Conservation (phyloP, 2,113 vertebrate species). For the Gambusia affinis region DNA sequence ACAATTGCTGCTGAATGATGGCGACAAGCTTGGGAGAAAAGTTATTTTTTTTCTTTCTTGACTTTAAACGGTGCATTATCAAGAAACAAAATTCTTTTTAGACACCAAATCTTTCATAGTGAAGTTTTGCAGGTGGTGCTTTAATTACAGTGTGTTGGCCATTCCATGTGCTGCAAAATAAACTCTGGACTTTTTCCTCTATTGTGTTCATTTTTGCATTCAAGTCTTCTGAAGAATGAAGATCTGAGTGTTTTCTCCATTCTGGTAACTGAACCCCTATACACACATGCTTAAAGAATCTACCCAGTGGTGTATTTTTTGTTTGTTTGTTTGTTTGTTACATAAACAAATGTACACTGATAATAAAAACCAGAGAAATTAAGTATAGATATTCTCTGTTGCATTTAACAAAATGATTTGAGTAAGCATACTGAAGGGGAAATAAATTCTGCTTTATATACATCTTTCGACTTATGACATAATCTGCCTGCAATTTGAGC, state of each 20-base stretch:
- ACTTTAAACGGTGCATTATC: neutral
- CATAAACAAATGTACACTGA: too few relatives aligned
- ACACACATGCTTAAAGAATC: neutral
- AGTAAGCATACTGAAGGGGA: neutral
- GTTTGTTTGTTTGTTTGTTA: too few relatives aligned
- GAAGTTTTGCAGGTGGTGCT: constrained; percentile 39
- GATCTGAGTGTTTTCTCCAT: neutral
- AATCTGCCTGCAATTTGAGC: neutral
- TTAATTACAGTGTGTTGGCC: constrained; percentile 49
- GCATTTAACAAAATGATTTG: neutral
- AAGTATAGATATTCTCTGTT: neutral
- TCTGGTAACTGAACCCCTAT: neutral
- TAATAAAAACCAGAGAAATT: neutral
- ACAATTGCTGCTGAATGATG: constrained; percentile 8
- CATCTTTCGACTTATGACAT: neutral
- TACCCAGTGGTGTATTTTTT: neutral
- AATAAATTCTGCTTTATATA: neutral
- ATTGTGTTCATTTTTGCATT: neutral
- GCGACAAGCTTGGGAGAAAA: neutral
- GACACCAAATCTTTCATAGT: constrained; percentile 12
- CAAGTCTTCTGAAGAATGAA: neutral
- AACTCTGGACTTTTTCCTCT: constrained; percentile 38
- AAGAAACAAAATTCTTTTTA: neutral
- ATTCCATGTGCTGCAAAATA: constrained; percentile 54
- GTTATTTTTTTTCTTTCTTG: constrained; percentile 2